A percentile compares a stretch with the other conserved stretches of the same genome.
These are phyloP conservation scores for Brachyhypopomus occidentalis DNA, from an alignment of 2,113 vertebrate genomes.

Conservation along the genomic window DNA sequence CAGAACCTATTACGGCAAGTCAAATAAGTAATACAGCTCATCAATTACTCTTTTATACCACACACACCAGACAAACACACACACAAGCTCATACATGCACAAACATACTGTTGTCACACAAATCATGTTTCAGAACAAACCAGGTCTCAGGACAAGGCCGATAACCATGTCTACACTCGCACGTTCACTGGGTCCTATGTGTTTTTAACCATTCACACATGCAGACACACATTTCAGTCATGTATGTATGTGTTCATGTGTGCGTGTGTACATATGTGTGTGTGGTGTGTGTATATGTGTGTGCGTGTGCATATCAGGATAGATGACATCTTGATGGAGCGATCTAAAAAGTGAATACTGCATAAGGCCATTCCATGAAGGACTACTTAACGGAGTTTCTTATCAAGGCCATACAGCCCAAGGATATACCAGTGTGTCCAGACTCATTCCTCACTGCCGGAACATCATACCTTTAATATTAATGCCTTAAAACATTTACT, in stretches of 20 bases:
- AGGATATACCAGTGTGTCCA: no score
- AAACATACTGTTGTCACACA: slow-evolving; percentile 1
- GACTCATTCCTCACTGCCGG: no score
- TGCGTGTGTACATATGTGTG: not conserved
- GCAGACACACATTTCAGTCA: not conserved
- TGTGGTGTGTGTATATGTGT: not conserved
- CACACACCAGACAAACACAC: no score
- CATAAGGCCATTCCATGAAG: not conserved
- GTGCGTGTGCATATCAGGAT: not conserved
- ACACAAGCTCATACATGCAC: not conserved
- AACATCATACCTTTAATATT: no score
- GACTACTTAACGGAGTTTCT: not conserved
- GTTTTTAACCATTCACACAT: not conserved
- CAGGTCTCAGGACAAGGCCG: not conserved
- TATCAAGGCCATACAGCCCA: not conserved
- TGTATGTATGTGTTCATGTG: not conserved
- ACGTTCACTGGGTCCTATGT: slow-evolving; percentile 17
- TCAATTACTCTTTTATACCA: slow-evolving; percentile 6
- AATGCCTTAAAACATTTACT: no score
- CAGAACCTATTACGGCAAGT: slow-evolving; percentile 1
- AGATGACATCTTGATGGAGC: not conserved
- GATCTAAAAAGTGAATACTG: not conserved
- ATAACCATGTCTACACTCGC: not conserved
- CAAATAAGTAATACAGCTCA: slow-evolving; percentile 17
- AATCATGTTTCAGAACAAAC: not conserved